Conservation (phyloP, 2,113 vertebrate species). For the Elanoides forficatus region DNA sequence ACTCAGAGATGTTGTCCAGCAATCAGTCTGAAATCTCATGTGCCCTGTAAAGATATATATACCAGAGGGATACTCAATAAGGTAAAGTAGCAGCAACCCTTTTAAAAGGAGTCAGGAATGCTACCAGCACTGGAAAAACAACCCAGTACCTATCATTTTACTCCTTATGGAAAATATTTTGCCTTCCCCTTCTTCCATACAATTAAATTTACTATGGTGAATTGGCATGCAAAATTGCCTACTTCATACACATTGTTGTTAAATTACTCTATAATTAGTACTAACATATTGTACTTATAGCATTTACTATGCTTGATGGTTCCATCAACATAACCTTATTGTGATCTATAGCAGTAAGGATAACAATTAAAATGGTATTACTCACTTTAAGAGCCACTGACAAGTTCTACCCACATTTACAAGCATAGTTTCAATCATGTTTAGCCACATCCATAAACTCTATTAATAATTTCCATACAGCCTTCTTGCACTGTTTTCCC, state of each 20-base stretch:
- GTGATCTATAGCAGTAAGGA: conserved; percentile 33
- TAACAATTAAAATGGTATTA: conserved; percentile 27
- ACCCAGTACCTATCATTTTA: background rate
- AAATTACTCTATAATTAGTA: conserved; percentile 50
- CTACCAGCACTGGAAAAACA: background rate
- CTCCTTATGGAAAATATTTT: conserved; percentile 11
- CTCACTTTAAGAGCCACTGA: conserved; percentile 17
- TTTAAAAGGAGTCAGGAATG: background rate
- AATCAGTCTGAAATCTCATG: background rate
- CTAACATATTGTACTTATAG: conserved; percentile 32
- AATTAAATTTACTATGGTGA: background rate
- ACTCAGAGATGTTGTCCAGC: background rate
- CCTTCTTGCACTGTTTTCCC: background rate
- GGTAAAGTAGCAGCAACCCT: background rate
- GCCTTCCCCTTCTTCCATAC: background rate
- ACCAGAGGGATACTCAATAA: background rate
- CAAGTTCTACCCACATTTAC: background rate
- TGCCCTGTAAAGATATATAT: background rate
- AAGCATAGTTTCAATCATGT: background rate
- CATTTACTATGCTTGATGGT: conserved; percentile 33
- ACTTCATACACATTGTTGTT: conserved; percentile 10
- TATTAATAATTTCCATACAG: background rate
- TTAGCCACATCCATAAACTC: background rate
- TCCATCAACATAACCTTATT: conserved; percentile 30
- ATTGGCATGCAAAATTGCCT: conserved; percentile 26